Base-by-base conservation (phyloP, 2,888 invertebrate genomes). In the Drosophila hamatofila region DNA sequence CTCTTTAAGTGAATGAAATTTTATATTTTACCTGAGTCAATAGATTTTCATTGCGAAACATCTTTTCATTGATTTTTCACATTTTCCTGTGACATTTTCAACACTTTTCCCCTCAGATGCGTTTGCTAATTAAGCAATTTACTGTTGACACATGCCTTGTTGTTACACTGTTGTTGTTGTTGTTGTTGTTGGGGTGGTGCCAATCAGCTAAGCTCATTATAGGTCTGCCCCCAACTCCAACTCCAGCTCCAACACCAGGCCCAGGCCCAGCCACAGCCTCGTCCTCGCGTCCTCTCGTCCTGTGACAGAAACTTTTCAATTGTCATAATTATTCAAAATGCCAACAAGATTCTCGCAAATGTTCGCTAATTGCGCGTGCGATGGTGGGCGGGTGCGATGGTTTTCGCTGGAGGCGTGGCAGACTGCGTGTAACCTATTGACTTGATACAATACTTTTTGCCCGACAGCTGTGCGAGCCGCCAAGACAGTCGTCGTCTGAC, bases 241-340 rank as follows among this genome's bases (percentile, higher is more conserved):
- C n/a, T n/a, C 16, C n/a, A 14, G 12, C 35, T n/a, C 3, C 30
- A 7, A 27, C n/a, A n/a, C 33, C 33, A 11, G 12, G 14, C 35
- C 16, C 35, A 6, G 35, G 16, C 35, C 5, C 37, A 37, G 37
- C 16, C 21, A 2, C 30, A 0, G 16, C 4, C 8, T 5, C 23
- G 0, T 6, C 2, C 18, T 6, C 12, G 7, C 12, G 11, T 33
- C 14, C 12, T 4, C 21, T 12, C 44, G 46, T 30, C 25, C 57
- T 21, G 49, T 49, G 46, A 51, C 81, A 74, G 74, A 67, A 77
- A 85, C 78, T 88, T 83, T 85, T 88, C 83, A 75, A 78, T 85
- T 83, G 83, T 88, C 83, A 88, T 86, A 88, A 84, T 84, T 84
- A 86, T 86, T 86, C 88, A 84, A 83, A 84, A 89, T 78, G 77